A percentile compares a stretch with the other conserved stretches of the same genome.
Evolutionary conservation across 2,797 vertebrate genomes (phyloP).

Genomic region (Platalea minor): DNA sequence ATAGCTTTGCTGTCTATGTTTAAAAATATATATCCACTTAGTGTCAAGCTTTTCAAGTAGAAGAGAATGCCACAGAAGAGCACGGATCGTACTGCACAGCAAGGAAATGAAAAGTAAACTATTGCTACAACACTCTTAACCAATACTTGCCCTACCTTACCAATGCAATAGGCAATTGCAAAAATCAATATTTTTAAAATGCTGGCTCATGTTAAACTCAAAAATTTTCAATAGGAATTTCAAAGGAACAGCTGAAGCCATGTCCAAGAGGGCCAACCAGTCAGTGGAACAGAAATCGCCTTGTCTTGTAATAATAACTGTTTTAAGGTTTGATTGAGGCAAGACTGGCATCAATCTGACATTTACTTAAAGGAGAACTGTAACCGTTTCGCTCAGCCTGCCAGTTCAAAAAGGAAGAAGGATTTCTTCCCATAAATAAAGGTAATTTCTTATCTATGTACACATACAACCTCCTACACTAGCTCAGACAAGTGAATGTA

Average conservation of each 20-base stretch:
- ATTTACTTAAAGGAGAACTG: constrained; percentile 11
- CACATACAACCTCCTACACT: constrained; percentile 1
- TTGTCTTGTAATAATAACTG: neutral
- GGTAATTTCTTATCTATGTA: constrained; percentile 43
- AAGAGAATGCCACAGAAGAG: constrained; percentile 58
- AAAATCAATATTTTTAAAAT: neutral
- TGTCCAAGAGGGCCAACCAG: neutral
- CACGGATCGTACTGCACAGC: neutral
- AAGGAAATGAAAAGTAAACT: constrained; percentile 46
- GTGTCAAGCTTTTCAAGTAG: constrained; percentile 73
- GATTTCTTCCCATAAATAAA: constrained; percentile 39
- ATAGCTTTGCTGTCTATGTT: constrained; percentile 76
- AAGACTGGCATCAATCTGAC: neutral
- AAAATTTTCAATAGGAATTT: neutral
- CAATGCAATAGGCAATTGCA: neutral
- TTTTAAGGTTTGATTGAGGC: neutral
- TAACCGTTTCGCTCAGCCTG: neutral
- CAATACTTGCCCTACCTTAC: neutral
- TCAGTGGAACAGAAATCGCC: neutral
- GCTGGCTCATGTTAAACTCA: neutral
- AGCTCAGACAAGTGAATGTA: neutral
- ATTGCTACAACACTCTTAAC: neutral
- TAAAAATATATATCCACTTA: constrained; percentile 79
- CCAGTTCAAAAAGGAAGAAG: neutral
- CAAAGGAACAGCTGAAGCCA: neutral